A percentile compares a stretch with the other conserved stretches of the same genome.
Conservation (phyloP, 2,797 vertebrate species). For the Eurystomus glaucurus region DNA sequence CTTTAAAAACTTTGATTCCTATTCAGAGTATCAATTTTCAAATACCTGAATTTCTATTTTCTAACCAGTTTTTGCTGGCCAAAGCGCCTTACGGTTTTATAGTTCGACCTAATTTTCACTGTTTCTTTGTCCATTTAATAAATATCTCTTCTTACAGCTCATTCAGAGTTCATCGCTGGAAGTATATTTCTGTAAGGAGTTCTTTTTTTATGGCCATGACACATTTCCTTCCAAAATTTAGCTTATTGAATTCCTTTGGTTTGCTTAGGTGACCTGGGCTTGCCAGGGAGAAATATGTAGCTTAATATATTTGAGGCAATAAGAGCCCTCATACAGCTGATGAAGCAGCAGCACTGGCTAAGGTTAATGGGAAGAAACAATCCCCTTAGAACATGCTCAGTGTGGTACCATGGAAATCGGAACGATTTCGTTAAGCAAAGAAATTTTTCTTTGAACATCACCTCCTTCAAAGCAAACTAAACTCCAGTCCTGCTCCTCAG, state of each 20-base stretch:
- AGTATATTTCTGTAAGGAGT: conserved; percentile 31
- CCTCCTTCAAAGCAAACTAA: conserved; percentile 28
- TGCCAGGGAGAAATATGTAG: conserved; percentile 54
- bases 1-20: not conserved
- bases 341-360: not conserved
- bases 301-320: conserved; percentile 50
- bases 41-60: not conserved
- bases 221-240: conserved; percentile 54
- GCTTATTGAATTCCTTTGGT: conserved; percentile 36
- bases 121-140: conserved; percentile 2
- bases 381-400: not conserved
- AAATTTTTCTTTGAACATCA: not conserved
- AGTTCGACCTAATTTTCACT: not conserved
- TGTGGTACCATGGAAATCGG: conserved; percentile 25
- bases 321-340: not conserved
- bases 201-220: conserved; percentile 20
- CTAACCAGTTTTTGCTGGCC: not conserved
- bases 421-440: fast-evolving
- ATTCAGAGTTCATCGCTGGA: not conserved
- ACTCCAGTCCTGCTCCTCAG: not conserved
- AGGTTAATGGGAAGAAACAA: conserved; percentile 1
- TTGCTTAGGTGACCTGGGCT: conserved; percentile 53
- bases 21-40: not conserved
- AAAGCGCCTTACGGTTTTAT: not conserved
- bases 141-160: not conserved